phyloP scores from a whole-genome alignment of 2,113 vertebrate genomes.

The Empidonax traillii region DNA sequence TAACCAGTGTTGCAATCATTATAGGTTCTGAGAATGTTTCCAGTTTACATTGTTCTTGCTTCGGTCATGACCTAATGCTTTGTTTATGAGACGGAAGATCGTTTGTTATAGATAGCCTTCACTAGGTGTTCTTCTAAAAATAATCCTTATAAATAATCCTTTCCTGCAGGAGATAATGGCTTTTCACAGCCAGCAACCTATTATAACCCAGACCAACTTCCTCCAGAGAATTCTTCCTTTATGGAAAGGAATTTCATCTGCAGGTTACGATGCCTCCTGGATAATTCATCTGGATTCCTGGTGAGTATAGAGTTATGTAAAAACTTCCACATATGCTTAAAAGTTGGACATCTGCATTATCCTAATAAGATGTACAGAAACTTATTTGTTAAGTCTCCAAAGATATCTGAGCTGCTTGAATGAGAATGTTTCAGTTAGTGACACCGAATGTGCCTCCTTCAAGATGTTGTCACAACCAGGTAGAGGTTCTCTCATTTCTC shows the following conservation, averaged over 20 bases:
- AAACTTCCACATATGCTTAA: neutral
- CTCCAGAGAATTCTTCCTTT: slow-evolving; percentile 89
- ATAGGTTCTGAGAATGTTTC: neutral
- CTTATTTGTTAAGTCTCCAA: neutral
- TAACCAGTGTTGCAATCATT: neutral
- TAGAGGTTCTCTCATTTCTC: neutral
- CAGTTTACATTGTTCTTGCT: slow-evolving; percentile 39
- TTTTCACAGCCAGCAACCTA: slow-evolving; percentile 72
- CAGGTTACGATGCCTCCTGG: slow-evolving; percentile 90
- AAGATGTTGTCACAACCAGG: neutral
- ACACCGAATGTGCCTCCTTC: neutral
- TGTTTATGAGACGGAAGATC: slow-evolving; percentile 33
- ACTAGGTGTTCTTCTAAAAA: slow-evolving; percentile 60
- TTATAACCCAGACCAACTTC: slow-evolving; percentile 85
- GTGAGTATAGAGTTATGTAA: slow-evolving; percentile 66
- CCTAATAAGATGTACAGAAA: neutral
- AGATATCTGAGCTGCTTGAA: neutral
- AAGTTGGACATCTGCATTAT: neutral
- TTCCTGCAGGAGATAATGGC: slow-evolving; percentile 71
- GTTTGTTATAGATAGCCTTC: slow-evolving; percentile 54
- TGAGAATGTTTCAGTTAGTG: neutral
- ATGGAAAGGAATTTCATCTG: slow-evolving; percentile 91
- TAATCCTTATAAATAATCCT: slow-evolving; percentile 53
- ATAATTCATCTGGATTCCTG: slow-evolving; percentile 96
- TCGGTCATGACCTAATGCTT: neutral